Evolutionary conservation across 2,113 vertebrate genomes (phyloP).

Genomic region (Silurus glanis): DNA sequence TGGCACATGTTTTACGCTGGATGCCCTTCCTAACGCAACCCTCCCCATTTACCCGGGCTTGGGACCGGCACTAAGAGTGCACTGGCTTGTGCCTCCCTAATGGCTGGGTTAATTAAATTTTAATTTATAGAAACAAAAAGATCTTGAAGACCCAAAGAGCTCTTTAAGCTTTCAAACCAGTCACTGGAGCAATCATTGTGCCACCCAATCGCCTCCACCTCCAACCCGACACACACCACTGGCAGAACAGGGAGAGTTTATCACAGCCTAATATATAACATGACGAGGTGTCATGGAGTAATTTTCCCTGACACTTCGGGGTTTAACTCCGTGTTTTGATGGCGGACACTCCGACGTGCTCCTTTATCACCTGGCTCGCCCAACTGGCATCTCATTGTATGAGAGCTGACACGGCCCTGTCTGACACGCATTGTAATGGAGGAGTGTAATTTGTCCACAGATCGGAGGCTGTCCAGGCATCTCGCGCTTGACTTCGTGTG

Average conservation of each 20-base stretch:
- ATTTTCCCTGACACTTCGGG: conserved; percentile 65
- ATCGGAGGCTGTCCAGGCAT: conserved; percentile 72
- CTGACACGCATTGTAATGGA: conserved; percentile 79
- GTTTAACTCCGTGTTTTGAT: conserved; percentile 63
- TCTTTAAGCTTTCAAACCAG: conserved; percentile 7
- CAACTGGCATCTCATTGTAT: conserved; percentile 75
- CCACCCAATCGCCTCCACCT: conserved; percentile 33
- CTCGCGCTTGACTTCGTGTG: conserved; percentile 62
- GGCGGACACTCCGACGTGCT: conserved; percentile 55
- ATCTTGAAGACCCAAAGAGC: neutral
- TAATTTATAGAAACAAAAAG: neutral
- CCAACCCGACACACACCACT: conserved; percentile 40
- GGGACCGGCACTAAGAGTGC: no score
- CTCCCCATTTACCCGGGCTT: no score
- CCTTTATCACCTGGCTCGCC: conserved; percentile 74
- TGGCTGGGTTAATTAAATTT: no score
- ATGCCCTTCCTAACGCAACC: no score
- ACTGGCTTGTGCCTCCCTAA: no score
- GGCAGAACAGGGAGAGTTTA: conserved; percentile 62
- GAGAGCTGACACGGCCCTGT: conserved; percentile 76
- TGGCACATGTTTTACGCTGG: no score
- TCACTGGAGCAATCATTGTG: conserved; percentile 15
- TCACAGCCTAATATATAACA: conserved; percentile 64
- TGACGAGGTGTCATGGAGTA: conserved; percentile 65
- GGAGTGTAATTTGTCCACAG: conserved; percentile 78